A percentile compares a stretch with the other conserved stretches of the same genome.
Evolutionary conservation across 1,140 invertebrate species (phyloP).

Genomic region (Drosophila sproati): DNA sequence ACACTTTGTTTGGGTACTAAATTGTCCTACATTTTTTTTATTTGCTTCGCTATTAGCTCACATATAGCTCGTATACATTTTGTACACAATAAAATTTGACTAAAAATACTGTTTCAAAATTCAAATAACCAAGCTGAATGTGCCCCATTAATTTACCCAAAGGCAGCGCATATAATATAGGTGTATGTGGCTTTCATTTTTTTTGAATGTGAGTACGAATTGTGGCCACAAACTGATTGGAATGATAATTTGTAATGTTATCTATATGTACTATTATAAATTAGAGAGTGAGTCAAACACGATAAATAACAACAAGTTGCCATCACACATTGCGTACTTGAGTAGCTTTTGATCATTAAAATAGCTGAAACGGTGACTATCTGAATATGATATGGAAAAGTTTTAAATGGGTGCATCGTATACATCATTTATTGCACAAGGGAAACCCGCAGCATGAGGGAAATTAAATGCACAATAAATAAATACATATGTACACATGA

Average conservation of each 20-base stretch:
- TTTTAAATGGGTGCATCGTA: neutral
- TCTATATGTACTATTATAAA: neutral
- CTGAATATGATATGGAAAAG: neutral
- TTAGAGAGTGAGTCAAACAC: neutral
- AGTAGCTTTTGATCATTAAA: slow-evolving; percentile 1
- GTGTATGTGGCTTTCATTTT: neutral
- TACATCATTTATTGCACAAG: too few species aligned
- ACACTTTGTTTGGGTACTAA: too few species aligned
- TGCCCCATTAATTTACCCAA: slow-evolving; percentile 2
- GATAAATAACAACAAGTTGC: neutral
- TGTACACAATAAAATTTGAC: too few species aligned
- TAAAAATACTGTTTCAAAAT: too few species aligned
- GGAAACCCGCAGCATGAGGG: slow-evolving; percentile 33
- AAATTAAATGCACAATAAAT: slow-evolving; percentile 25
- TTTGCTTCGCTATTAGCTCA: too few species aligned
- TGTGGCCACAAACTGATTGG: neutral
- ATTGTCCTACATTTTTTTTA: too few species aligned
- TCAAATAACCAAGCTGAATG: too few species aligned
- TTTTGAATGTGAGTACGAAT: neutral
- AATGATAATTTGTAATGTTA: neutral
- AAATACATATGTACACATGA: neutral
- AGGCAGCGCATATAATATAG: neutral
- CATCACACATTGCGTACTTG: neutral
- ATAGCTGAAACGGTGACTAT: neutral
- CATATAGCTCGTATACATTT: neutral